Evolutionary conservation across 1,140 invertebrate genomes (phyloP).

Genomic region (Watersipora subatra): DNA sequence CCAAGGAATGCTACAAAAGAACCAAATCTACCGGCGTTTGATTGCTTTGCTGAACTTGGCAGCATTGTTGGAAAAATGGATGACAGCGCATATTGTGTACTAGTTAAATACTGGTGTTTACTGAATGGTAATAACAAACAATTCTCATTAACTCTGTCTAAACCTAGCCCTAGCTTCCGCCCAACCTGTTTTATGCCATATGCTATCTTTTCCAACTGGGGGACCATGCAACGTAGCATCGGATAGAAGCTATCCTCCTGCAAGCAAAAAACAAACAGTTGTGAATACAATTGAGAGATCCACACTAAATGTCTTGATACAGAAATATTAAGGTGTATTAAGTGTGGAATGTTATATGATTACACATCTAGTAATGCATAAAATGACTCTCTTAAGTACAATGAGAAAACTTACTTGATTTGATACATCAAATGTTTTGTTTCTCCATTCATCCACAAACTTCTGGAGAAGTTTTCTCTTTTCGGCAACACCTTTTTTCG

Average conservation of each 20-base stretch:
- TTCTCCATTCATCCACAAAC: constrained; percentile 1
- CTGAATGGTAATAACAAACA: no score
- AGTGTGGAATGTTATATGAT: neutral
- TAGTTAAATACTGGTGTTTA: no score
- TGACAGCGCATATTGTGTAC: neutral
- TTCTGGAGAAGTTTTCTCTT: neutral
- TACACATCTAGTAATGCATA: neutral
- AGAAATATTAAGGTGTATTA: neutral
- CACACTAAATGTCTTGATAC: neutral
- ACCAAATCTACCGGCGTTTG: constrained; percentile 3
- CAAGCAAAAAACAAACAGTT: constrained; percentile 11
- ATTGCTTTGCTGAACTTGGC: neutral
- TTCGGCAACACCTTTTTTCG: neutral
- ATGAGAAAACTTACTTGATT: neutral
- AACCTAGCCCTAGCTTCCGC: no score
- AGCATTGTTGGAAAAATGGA: neutral
- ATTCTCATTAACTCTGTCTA: no score
- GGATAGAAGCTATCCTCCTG: constrained; percentile 51
- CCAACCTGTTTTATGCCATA: constrained; percentile 39
- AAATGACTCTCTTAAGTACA: neutral
- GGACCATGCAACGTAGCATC: constrained; percentile 56
- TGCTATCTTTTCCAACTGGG: constrained; percentile 45
- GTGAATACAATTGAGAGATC: neutral
- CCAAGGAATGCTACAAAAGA: constrained; percentile 45
- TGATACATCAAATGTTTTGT: neutral